Evolutionary conservation across 2,113 vertebrate genomes (phyloP).

Genomic region (Choloepus hoffmanni): DNA sequence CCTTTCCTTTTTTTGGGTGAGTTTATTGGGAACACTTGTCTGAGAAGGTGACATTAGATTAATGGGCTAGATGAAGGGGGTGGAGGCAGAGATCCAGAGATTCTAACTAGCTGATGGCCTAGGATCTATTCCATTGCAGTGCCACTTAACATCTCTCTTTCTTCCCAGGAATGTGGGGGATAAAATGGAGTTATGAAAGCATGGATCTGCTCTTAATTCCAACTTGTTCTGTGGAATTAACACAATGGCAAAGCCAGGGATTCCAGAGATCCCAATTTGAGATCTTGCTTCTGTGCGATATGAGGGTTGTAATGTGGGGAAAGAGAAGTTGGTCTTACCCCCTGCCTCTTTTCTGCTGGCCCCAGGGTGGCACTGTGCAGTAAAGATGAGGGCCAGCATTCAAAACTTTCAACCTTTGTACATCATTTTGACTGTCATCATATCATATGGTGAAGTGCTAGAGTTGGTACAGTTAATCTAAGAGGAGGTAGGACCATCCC

Average conservation of each 20-base stretch:
- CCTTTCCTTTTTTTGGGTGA: background rate
- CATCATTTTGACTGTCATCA: background rate
- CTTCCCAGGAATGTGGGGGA: background rate
- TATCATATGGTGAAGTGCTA: background rate
- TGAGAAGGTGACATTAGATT: background rate
- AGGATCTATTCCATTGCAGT: background rate
- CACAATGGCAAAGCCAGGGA: no score
- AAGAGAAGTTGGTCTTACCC: background rate
- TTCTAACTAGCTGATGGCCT: no score
- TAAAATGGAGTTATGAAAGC: background rate
- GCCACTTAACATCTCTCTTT: background rate
- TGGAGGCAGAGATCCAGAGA: background rate
- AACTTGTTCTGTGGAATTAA: background rate
- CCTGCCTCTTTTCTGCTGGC: background rate
- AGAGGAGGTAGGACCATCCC: background rate
- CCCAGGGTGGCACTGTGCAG: background rate
- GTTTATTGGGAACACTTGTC: background rate
- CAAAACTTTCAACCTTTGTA: background rate
- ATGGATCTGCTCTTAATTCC: background rate
- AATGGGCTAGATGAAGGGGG: no score
- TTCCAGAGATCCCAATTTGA: background rate
- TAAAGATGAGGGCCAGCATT: background rate
- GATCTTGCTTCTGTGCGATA: background rate
- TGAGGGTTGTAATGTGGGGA: background rate
- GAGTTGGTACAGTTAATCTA: background rate